These are phyloP conservation scores for Camponotus vicinus DNA, from an alignment of 1,140 invertebrate species.

Conservation along the genomic window DNA sequence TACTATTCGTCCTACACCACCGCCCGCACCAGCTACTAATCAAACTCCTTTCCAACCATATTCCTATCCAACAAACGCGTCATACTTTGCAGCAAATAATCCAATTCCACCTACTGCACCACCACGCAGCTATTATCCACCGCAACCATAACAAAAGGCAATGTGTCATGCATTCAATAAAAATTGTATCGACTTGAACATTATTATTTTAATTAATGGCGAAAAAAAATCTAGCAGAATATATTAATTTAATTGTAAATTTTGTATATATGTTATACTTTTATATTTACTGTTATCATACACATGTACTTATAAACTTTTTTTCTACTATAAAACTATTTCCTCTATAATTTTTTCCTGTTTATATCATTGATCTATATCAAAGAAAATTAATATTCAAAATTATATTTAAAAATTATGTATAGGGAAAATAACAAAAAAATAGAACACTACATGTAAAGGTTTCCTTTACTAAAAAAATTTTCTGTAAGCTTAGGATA, in stretches of 20 bases:
- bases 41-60: constrained; percentile 81
- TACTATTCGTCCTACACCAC: constrained; percentile 78
- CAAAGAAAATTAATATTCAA: not conserved
- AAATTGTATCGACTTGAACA: constrained; percentile 6
- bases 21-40: constrained; percentile 69
- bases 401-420: not conserved
- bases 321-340: constrained; percentile 40
- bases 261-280: constrained; percentile 63
- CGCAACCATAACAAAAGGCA: constrained; percentile 78
- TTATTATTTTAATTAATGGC: constrained; percentile 50
- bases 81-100: constrained; percentile 79
- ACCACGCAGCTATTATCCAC: constrained; percentile 81
- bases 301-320: constrained; percentile 43
- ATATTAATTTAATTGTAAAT: constrained; percentile 65
- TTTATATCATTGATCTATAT: constrained; percentile 14
- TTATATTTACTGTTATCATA: not conserved
- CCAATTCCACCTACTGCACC: constrained; percentile 77
- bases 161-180: not conserved
- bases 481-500: constrained; percentile 71
- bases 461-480: constrained; percentile 84
- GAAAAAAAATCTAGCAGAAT: not conserved
- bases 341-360: not conserved
- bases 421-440: not conserved
- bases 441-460: constrained; percentile 79
- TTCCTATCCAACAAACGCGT: constrained; percentile 79